These are phyloP conservation scores for Myotis findleyi DNA, from an alignment of 2,797 vertebrate species.

Conservation along the genomic window DNA sequence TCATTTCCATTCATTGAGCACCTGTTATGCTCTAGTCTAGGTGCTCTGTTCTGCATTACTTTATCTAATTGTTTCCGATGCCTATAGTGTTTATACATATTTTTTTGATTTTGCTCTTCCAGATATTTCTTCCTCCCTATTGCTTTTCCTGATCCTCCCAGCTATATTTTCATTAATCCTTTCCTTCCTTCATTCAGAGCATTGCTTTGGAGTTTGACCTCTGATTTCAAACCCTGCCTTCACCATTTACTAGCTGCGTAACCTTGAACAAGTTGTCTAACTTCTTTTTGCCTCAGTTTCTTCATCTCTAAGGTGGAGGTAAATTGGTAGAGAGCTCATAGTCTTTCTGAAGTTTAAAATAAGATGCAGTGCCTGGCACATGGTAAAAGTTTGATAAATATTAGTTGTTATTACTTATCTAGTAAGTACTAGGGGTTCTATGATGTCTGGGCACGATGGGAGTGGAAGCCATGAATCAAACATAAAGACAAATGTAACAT, in stretches of 20 bases:
- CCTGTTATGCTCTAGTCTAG: neutral
- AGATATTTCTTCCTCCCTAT: neutral
- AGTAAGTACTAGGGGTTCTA: neutral
- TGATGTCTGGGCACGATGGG: neutral
- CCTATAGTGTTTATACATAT: no score
- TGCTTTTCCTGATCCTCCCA: neutral
- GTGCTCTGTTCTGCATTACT: accelerated
- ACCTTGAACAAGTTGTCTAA: neutral
- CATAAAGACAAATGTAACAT: neutral
- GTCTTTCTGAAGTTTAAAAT: neutral
- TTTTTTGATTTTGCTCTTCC: neutral
- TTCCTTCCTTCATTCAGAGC: neutral
- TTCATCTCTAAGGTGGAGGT: neutral
- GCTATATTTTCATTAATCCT: neutral
- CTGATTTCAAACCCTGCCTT: neutral
- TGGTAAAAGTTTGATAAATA: neutral
- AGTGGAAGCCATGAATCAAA: neutral
- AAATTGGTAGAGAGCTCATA: neutral
- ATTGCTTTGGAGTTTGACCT: neutral
- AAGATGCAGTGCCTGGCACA: neutral
- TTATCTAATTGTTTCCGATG: neutral
- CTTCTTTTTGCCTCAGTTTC: neutral
- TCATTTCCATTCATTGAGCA: neutral
- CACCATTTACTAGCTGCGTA: neutral
- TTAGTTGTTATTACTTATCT: neutral